phyloP scores from a whole-genome alignment of 1,140 invertebrate genomes.

The Platorchestia sp. region DNA sequence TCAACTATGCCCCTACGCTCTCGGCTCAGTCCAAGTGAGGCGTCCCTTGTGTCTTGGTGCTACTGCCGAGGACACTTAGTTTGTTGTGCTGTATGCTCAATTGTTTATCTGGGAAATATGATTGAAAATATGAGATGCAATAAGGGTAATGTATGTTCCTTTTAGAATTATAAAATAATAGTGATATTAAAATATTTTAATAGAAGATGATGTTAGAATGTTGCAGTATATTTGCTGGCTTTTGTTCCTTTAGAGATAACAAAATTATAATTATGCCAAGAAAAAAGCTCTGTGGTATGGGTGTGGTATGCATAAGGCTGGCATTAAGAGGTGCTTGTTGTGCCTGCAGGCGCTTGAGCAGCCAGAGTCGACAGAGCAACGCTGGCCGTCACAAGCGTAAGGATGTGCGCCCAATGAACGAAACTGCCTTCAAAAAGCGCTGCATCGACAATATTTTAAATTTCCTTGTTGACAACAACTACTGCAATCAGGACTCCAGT shows the following conservation, averaged over 20 bases:
- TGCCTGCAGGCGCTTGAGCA: background rate
- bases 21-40: conserved; percentile 29
- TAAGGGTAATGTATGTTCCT: too few species aligned
- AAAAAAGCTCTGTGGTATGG: too few species aligned
- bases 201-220: background rate
- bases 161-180: background rate
- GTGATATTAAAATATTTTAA: too few species aligned
- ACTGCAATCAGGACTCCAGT: conserved; percentile 8
- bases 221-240: background rate
- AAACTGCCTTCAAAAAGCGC: conserved; percentile 46
- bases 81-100: too few species aligned
- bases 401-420: conserved; percentile 15
- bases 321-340: background rate
- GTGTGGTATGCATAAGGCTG: too few species aligned
- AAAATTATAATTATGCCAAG: too few species aligned
- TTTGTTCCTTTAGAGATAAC: too few species aligned
- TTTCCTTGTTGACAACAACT: conserved; percentile 55
- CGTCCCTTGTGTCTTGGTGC: background rate
- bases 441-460: conserved; percentile 58
- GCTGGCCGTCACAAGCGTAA: background rate
- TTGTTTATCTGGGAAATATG: background rate
- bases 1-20: background rate
- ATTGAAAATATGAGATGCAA: too few species aligned
- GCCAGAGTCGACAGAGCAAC: background rate
- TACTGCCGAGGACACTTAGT: too few species aligned